phyloP scores from a whole-genome alignment of 2,888 invertebrate species.

The Andrena dorsata region DNA sequence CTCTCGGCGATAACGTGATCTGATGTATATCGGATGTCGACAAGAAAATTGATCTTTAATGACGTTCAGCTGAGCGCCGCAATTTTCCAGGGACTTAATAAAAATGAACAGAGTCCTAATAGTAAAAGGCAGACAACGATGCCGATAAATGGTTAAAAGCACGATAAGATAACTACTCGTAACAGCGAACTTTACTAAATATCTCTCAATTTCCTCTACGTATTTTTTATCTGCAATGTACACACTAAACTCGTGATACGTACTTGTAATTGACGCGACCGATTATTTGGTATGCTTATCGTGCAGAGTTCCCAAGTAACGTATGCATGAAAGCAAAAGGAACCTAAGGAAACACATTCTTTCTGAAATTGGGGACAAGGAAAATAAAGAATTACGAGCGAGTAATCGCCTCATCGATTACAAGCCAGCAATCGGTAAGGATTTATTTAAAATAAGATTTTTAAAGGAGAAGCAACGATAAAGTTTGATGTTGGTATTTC shows the following conservation, averaged over 20 bases:
- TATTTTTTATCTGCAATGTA: conserved; percentile 24
- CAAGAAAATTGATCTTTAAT: background rate
- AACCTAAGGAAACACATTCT: background rate
- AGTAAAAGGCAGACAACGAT: conserved; percentile 17
- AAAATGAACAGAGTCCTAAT: conserved; percentile 14
- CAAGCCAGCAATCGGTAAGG: too few relatives aligned
- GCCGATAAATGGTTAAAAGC: conserved; percentile 44
- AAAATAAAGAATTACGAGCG: background rate
- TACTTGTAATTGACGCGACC: conserved; percentile 20
- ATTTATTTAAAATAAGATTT: too few relatives aligned
- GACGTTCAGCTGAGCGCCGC: background rate
- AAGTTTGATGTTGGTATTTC: too few relatives aligned
- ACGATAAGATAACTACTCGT: conserved; percentile 49
- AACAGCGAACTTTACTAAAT: conserved; percentile 31
- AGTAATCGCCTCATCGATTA: too few relatives aligned
- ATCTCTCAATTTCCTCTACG: conserved; percentile 26
- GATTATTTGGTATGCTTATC: background rate
- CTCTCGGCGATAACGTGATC: too few relatives aligned
- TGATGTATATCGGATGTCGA: background rate
- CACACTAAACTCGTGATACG: background rate
- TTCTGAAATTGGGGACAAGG: background rate
- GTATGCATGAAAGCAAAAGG: background rate
- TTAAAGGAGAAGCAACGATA: too few relatives aligned
- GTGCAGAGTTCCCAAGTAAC: background rate
- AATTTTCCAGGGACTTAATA: background rate